Evolutionary conservation across 2,113 vertebrate genomes (phyloP).

Genomic region (Hepsetus odoe): DNA sequence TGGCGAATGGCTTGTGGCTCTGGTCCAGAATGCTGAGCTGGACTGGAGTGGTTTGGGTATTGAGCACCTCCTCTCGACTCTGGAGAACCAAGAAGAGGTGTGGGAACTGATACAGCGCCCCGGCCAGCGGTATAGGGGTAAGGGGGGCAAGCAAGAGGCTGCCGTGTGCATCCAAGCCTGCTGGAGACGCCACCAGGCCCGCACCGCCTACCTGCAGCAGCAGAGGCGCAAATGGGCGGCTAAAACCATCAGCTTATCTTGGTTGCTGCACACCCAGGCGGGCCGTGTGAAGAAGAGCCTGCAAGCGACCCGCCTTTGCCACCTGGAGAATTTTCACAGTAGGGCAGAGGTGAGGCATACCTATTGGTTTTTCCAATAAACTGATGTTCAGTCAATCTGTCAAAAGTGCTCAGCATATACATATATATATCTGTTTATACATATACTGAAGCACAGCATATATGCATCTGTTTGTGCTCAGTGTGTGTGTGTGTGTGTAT

Average conservation of each 20-base stretch:
- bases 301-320: conserved; percentile 75
- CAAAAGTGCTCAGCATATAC: too few relatives aligned
- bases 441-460: too few relatives aligned
- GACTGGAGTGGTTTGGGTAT: conserved; percentile 35
- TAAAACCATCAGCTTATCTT: conserved; percentile 73
- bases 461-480: too few relatives aligned
- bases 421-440: too few relatives aligned
- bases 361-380: not conserved
- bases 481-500: too few relatives aligned
- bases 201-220: conserved; percentile 62
- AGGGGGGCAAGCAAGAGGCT: conserved; percentile 68
- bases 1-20: conserved; percentile 64
- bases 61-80: conserved; percentile 68
- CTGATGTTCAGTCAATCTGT: too few relatives aligned
- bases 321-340: conserved; percentile 84
- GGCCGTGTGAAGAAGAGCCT: conserved; percentile 70
- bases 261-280: conserved; percentile 73
- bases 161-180: conserved; percentile 75
- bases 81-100: conserved; percentile 77
- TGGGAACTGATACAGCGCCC: conserved; percentile 63
- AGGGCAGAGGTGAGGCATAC: conserved; percentile 82
- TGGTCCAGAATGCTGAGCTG: conserved; percentile 64
- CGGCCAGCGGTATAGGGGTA: conserved; percentile 82
- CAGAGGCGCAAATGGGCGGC: conserved; percentile 78
- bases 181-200: conserved; percentile 73